phyloP scores from a whole-genome alignment of 2,113 vertebrate genomes.

The Ciconia stormi region DNA sequence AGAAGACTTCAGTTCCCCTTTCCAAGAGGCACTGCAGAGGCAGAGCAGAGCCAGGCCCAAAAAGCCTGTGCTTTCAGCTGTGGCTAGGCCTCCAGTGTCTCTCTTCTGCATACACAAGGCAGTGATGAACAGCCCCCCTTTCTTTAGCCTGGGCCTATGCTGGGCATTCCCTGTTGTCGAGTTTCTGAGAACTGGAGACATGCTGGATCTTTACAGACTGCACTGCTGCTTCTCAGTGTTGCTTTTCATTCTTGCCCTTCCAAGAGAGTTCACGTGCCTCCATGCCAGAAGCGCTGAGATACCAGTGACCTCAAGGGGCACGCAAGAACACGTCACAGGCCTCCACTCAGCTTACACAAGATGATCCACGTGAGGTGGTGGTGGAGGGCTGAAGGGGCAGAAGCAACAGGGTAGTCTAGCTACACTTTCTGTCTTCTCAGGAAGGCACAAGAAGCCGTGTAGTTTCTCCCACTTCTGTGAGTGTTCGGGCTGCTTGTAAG shows the following conservation, averaged over 20 bases:
- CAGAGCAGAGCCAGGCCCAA: slow-evolving; percentile 69
- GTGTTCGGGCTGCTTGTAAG: too few relatives aligned
- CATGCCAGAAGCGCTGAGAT: slow-evolving; percentile 64
- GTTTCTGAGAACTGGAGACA: slow-evolving; percentile 75
- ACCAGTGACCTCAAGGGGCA: neutral
- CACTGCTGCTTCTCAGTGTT: slow-evolving; percentile 87
- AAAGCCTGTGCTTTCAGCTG: slow-evolving; percentile 76
- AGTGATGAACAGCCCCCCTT: slow-evolving; percentile 77
- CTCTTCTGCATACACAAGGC: slow-evolving; percentile 72
- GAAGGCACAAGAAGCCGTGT: neutral
- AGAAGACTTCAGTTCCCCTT: slow-evolving; percentile 72
- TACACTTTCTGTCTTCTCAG: neutral
- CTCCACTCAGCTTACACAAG: slow-evolving; percentile 81
- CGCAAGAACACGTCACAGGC: slow-evolving; percentile 18
- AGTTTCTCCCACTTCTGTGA: neutral
- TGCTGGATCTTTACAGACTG: slow-evolving; percentile 69
- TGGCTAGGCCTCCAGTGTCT: slow-evolving; percentile 79
- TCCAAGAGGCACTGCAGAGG: slow-evolving; percentile 86
- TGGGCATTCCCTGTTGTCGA: slow-evolving; percentile 76
- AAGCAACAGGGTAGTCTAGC: neutral
- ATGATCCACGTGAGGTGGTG: slow-evolving; percentile 78
- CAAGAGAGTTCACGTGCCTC: slow-evolving; percentile 81
- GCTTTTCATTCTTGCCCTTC: slow-evolving; percentile 81
- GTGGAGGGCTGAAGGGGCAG: neutral
- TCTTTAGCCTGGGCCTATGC: slow-evolving; percentile 82